phyloP scores from a whole-genome alignment of 1,140 invertebrate genomes.

The Piezodorus guildinii region DNA sequence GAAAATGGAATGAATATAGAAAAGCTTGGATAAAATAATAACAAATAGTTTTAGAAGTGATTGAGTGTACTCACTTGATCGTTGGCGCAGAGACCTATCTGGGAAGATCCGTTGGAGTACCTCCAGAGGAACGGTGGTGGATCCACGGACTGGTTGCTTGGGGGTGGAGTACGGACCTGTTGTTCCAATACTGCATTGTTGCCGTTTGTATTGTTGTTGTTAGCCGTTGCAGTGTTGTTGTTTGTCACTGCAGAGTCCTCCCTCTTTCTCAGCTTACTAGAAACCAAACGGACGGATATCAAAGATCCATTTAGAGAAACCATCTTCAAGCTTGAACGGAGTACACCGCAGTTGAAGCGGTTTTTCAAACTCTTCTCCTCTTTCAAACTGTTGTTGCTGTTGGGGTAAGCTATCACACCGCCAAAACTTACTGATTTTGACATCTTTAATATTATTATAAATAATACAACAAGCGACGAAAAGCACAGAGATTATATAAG shows the following conservation, averaged over 20 bases:
- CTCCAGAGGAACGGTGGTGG: slow-evolving; percentile 60
- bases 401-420: slow-evolving; percentile 29
- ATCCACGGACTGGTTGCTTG: slow-evolving; percentile 29
- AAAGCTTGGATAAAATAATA: too few relatives aligned
- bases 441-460: slow-evolving; percentile 11
- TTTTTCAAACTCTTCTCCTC: slow-evolving; percentile 28
- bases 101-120: slow-evolving; percentile 47
- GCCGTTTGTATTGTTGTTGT: slow-evolving; percentile 25
- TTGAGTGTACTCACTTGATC: slow-evolving; percentile 52
- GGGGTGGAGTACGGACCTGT: slow-evolving; percentile 18
- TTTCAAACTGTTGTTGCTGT: slow-evolving; percentile 21
- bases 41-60: not conserved
- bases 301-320: slow-evolving; percentile 67
- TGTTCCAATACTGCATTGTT: slow-evolving; percentile 23
- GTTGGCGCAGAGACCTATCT: slow-evolving; percentile 60
- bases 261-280: slow-evolving; percentile 71
- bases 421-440: slow-evolving; percentile 28
- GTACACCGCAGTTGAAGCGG: slow-evolving; percentile 29
- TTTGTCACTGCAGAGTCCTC: slow-evolving; percentile 43
- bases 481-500: not conserved
- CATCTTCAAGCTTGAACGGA: slow-evolving; percentile 34
- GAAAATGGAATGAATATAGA: too few relatives aligned
- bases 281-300: slow-evolving; percentile 74
- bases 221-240: slow-evolving; percentile 21
- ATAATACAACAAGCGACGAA: not conserved